Evolutionary conservation across 2,113 vertebrate species (phyloP).

Genomic region (Lutjanus erythropterus): DNA sequence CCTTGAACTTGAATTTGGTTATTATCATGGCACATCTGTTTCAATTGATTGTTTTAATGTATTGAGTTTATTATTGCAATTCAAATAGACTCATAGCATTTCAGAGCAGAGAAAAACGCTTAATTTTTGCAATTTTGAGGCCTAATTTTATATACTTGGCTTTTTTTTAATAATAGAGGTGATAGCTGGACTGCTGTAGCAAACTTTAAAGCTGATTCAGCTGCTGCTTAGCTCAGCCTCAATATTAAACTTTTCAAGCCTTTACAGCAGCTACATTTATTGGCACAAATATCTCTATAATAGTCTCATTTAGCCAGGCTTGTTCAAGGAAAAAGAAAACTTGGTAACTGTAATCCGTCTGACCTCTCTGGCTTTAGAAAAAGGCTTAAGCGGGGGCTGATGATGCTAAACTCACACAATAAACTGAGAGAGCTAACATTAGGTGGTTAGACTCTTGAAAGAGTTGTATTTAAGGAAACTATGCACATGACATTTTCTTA

Average conservation of each 20-base stretch:
- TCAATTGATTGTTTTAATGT: no score
- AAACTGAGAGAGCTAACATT: constrained; percentile 34
- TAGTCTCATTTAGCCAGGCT: neutral
- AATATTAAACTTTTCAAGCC: neutral
- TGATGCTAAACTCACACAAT: constrained; percentile 46
- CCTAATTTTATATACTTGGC: no score
- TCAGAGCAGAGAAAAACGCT: no score
- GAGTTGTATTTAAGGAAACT: constrained; percentile 47
- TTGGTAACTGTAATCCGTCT: constrained; percentile 1
- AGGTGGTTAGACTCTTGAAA: constrained; percentile 46
- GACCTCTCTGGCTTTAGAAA: constrained; percentile 49
- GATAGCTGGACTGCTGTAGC: neutral
- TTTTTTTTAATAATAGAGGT: neutral
- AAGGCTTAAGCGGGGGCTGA: constrained; percentile 30
- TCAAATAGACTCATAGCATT: no score
- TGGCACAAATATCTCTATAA: neutral
- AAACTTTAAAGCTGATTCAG: neutral
- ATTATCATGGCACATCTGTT: no score
- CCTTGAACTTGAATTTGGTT: no score
- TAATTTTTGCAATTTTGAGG: no score
- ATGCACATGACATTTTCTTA: constrained; percentile 60
- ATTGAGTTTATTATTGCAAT: no score
- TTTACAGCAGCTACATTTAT: neutral
- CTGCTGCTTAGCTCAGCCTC: neutral
- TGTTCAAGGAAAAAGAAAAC: neutral